phyloP scores from a whole-genome alignment of 2,797 vertebrate genomes.

The Loriculus beryllinus region DNA sequence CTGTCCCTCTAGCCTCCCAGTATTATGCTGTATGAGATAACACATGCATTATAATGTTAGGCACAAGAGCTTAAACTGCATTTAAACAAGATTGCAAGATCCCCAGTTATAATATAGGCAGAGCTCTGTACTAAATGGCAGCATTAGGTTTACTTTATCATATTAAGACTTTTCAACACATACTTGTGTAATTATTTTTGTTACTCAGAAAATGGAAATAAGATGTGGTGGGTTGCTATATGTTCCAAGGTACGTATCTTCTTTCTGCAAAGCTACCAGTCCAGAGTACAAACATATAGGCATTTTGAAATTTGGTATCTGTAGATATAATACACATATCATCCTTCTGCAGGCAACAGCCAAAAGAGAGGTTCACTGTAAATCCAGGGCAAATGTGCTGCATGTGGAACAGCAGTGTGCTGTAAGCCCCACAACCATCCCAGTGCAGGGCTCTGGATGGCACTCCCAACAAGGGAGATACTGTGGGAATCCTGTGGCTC shows the following conservation, averaged over 20 bases:
- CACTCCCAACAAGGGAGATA: neutral
- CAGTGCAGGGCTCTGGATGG: neutral
- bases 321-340: neutral
- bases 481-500: conserved; percentile 40
- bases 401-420: neutral
- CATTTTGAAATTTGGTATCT: neutral
- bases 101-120: neutral
- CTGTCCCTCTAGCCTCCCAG: neutral
- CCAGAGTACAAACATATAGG: neutral
- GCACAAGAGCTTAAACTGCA: neutral
- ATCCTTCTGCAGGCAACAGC: neutral
- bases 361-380: neutral
- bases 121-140: neutral
- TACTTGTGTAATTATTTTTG: neutral
- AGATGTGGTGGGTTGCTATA: neutral
- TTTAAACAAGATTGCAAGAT: neutral
- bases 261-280: neutral
- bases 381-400: neutral
- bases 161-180: neutral
- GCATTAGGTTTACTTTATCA: neutral
- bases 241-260: neutral
- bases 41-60: neutral
- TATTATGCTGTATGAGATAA: neutral
- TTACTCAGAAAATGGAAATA: neutral
- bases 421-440: neutral